phyloP scores from a whole-genome alignment of 2,113 vertebrate genomes.

The Dipodomys merriami region DNA sequence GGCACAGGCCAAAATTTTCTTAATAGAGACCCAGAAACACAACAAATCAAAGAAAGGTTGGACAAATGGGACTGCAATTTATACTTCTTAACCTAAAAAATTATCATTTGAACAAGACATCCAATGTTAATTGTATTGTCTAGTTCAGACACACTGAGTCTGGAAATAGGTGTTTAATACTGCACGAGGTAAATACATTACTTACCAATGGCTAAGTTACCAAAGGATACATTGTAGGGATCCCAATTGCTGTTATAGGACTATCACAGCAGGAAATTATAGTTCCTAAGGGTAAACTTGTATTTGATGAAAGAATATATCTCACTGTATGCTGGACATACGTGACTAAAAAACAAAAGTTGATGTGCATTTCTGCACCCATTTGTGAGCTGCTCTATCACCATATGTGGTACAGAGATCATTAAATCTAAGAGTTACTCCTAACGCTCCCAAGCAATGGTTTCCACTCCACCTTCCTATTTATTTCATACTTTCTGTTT shows the following conservation, averaged over 20 bases:
- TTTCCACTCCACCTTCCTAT: background rate
- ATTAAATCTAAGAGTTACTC: background rate
- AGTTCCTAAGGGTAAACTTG: background rate
- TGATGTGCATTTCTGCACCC: background rate
- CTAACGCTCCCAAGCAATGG: fast-evolving
- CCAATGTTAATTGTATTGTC: background rate
- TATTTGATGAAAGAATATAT: background rate
- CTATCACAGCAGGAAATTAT: too few species aligned
- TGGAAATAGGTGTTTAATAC: background rate
- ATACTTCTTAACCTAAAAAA: too few species aligned
- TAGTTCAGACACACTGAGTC: background rate
- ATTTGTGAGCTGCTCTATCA: background rate
- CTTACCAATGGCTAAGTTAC: background rate
- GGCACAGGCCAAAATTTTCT: too few species aligned
- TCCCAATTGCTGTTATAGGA: background rate
- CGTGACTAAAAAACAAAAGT: background rate
- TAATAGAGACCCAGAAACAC: too few species aligned
- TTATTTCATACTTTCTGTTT: background rate
- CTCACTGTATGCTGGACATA: background rate
- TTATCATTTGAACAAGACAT: background rate
- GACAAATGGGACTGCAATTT: too few species aligned
- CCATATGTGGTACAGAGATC: background rate
- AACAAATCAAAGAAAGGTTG: too few species aligned
- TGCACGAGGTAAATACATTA: too few species aligned
- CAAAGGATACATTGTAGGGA: too few species aligned